phyloP scores from a whole-genome alignment of 2,797 vertebrate species.

The Alectoris magna region DNA sequence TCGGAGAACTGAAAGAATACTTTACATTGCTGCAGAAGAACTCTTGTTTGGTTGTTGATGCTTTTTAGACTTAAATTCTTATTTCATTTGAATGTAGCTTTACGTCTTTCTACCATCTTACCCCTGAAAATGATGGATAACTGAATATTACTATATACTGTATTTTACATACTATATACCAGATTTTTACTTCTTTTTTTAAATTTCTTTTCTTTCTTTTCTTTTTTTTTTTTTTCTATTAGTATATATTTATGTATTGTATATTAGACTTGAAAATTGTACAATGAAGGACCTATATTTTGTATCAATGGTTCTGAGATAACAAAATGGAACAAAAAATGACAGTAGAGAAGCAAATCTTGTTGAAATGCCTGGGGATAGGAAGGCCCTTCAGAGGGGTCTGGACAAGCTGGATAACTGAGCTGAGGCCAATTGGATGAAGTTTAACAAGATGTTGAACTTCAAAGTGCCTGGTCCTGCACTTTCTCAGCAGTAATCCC shows the following conservation, averaged over 20 bases:
- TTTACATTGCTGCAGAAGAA: background rate
- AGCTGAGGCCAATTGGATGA: no score
- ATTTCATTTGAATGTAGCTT: background rate
- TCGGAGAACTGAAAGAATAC: background rate
- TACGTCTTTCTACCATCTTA: background rate
- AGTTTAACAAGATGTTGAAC: no score
- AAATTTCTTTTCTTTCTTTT: no score
- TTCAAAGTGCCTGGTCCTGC: no score
- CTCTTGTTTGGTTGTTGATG: background rate
- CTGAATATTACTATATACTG: background rate
- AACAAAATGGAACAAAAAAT: background rate
- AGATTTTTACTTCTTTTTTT: background rate
- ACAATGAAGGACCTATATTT: accelerated
- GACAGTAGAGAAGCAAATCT: background rate
- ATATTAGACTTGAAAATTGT: background rate
- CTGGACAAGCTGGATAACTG: no score
- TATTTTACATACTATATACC: background rate
- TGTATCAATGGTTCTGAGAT: background rate
- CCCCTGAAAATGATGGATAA: background rate
- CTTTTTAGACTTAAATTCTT: background rate
- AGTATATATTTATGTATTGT: accelerated
- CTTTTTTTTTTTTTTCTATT: background rate
- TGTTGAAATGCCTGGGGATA: no score
- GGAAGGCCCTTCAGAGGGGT: no score
- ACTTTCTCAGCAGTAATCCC: no score